These are phyloP conservation scores for Nemoura dubitans DNA, from an alignment of 2,888 invertebrate species.

Conservation along the genomic window DNA sequence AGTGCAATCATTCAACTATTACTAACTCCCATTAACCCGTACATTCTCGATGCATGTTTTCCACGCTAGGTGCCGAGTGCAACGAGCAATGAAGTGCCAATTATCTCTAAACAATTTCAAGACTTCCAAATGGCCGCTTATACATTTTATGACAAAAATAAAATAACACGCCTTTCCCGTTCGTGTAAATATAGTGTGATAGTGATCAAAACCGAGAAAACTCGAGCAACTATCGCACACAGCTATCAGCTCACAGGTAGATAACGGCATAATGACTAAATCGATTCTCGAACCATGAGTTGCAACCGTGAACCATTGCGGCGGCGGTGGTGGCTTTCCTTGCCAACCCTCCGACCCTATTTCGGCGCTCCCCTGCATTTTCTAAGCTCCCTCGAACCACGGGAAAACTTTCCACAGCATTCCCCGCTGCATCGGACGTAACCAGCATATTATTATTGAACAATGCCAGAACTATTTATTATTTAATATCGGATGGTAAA, in stretches of 20 bases:
- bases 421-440: neutral
- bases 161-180: neutral
- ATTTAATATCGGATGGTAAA: neutral
- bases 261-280: constrained; percentile 15
- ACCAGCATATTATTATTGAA: neutral
- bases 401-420: neutral
- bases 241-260: constrained; percentile 10
- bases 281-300: neutral
- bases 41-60: neutral
- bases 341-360: neutral
- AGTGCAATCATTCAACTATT: neutral
- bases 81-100: neutral
- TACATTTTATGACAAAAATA: neutral
- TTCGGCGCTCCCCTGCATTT: too few relatives aligned
- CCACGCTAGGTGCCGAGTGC: neutral
- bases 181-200: constrained; percentile 13
- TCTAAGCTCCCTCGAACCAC: neutral
- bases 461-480: neutral
- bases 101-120: neutral
- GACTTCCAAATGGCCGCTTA: neutral
- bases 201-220: neutral
- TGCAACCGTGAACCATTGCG: neutral
- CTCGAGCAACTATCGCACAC: neutral
- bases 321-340: neutral
- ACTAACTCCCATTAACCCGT: neutral